phyloP scores from a whole-genome alignment of 2,888 invertebrate species.

The Eupeodes latifasciatus region DNA sequence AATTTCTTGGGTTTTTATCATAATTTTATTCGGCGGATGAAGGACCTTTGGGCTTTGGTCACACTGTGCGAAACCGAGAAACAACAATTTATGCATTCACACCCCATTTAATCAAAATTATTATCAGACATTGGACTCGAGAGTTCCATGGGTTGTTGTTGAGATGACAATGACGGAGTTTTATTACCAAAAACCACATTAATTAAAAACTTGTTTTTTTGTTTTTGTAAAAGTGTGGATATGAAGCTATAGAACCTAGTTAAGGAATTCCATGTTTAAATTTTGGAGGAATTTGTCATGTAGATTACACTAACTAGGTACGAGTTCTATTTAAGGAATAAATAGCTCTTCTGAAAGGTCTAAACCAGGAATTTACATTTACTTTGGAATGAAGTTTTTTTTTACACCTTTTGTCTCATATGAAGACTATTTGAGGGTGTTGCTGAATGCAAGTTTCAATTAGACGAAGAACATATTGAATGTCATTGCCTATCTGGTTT shows the following conservation, averaged over 20 bases:
- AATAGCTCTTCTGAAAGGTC: not conserved
- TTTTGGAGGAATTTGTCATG: not conserved
- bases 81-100: conserved; percentile 73
- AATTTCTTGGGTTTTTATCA: conserved; percentile 50
- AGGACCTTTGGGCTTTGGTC: conserved; percentile 7
- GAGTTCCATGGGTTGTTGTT: conserved; percentile 30
- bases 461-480: not conserved
- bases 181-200: conserved; percentile 56
- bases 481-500: too few relatives aligned
- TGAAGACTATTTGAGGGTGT: not conserved
- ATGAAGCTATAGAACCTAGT: not conserved
- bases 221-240: not conserved
- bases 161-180: conserved; percentile 68
- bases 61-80: conserved; percentile 37
- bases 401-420: not conserved
- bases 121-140: conserved; percentile 33
- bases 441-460: not conserved
- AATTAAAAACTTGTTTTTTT: conserved; percentile 64
- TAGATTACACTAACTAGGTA: not conserved
- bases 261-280: not conserved
- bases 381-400: not conserved
- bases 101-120: conserved; percentile 73
- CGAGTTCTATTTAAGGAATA: not conserved
- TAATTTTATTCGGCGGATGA: conserved; percentile 16
- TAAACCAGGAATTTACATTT: not conserved